Evolutionary conservation across 2,797 vertebrate species (phyloP), one percentile per base, ranked within the genome.

Genomic region (Myioborus miniatus): DNA sequence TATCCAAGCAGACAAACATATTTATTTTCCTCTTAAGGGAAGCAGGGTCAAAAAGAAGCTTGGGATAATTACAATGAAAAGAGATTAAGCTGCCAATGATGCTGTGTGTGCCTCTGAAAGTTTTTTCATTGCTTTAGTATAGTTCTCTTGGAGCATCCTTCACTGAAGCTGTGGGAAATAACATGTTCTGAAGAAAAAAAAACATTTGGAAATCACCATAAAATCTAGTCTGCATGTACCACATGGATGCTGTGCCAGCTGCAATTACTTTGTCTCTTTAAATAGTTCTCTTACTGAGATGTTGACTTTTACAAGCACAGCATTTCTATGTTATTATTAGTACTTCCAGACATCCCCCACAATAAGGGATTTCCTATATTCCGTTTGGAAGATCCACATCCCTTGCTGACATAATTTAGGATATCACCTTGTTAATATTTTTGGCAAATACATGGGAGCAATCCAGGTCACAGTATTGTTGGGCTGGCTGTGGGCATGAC

Each of bases 191-290:
- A 22, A 75, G n/a, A 47, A 83, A 83, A 83, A 83, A 89, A 21
- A 2, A 27, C 30, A 12, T 70, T 70, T 19, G 11, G 58, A 94
- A 92, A 49, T 53, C 60, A 80, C 69, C 41, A 78, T 56, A 75
- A 92, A 91, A 75, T 65, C 39, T 44, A 65, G 22, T 37, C 68
- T 89, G 53, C 26, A 12, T 75, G 36, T 26, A 56, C 13, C 44
- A 26, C 30, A 46, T 71, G 62, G 47, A 36, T 63, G 21, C 65
- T 86, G 62, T 76, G 65, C 50, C 77, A 93, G 80, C 62, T 91
- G 80, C 44, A 88, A 79, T 88, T 81, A 72, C 82, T 86, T 78
- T 43, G 72, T 55, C 52, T 88, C 88, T 95, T 93, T 78, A 90
- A 88, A 81, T 41, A 86, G 43, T 78, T 87, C 34, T 83, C 20